phyloP scores from a whole-genome alignment of 1,140 invertebrate species.

The Zaprionus inermis region DNA sequence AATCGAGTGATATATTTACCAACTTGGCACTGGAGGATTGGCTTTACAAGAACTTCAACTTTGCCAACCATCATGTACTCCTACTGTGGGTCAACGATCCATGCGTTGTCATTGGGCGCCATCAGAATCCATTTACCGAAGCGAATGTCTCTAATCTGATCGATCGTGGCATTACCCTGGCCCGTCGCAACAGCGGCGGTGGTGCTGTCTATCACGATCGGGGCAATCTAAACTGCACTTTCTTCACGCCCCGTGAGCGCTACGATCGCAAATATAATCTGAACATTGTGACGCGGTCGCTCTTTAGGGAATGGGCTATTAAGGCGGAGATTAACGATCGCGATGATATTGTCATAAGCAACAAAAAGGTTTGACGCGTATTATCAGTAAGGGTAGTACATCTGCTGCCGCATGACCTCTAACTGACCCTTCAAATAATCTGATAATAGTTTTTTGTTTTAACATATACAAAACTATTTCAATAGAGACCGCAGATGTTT shows the following conservation, averaged over 20 bases:
- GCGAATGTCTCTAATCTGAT: slow-evolving; percentile 89
- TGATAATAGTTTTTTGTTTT: not conserved
- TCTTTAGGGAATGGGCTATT: slow-evolving; percentile 91
- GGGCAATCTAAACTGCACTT: slow-evolving; percentile 96
- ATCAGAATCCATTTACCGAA: slow-evolving; percentile 99
- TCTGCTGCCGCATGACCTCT: slow-evolving; percentile 28
- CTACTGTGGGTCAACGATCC: slow-evolving; percentile 96
- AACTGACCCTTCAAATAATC: slow-evolving; percentile 18
- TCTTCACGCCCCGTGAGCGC: slow-evolving; percentile 91
- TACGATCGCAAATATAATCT: slow-evolving; percentile 95
- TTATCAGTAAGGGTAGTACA: slow-evolving; percentile 45
- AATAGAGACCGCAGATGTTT: not conserved
- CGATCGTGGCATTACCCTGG: slow-evolving; percentile 89
- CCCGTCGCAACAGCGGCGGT: slow-evolving; percentile 96
- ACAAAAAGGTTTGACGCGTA: slow-evolving; percentile 86
- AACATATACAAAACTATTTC: not conserved
- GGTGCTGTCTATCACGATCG: slow-evolving; percentile 98
- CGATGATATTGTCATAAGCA: slow-evolving; percentile 93
- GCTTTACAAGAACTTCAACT: slow-evolving; percentile 94
- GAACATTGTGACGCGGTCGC: slow-evolving; percentile 91
- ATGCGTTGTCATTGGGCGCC: slow-evolving; percentile 96
- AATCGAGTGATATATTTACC: slow-evolving; percentile 94
- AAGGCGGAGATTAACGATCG: slow-evolving; percentile 90
- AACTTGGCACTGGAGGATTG: slow-evolving; percentile 98
- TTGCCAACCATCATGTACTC: slow-evolving; percentile 92